Evolutionary conservation across 2,113 vertebrate genomes (phyloP), one percentile per base, ranked within the genome.

Genomic region (Psephotus haematonotus): DNA sequence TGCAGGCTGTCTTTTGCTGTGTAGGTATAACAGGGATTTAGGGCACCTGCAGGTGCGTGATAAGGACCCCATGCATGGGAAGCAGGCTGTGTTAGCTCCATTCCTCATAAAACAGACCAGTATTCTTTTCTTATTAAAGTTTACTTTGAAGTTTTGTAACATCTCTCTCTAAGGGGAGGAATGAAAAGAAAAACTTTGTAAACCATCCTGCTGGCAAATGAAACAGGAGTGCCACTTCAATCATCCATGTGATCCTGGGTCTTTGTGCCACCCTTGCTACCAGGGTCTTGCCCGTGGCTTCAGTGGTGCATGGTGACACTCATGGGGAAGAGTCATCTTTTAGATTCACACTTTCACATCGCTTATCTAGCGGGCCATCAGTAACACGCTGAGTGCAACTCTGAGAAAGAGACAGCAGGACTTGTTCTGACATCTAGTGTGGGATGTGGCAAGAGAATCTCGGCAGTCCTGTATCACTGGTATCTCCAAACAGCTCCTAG

Each of bases 381-480:
- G 62, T 33, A 75, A 5, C 62, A 2, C 2, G 27, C 33, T 39
- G 75, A 57, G 75, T 80, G 64, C 49, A 77, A 28, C 67, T 67
- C 83, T 57, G 37, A 18, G 2, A 4, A 9, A 33, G 57, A 47
- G 44, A 3, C 59, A 55, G 39, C 2, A n/a, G 71, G 76, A 15
- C 64, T 62, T 44, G 33, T 55, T 57, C 90, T 55, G 80, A 35
- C 39, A 24, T 16, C 94, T 68, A 65, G 9, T 35, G 68, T 63
- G 69, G 77, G 88, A 67, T 29, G 80, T 53, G 80, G 23, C 5
- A 23, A 46, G 76, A 79, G 44, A 72, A 68, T 35, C 43, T 53
- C 0, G 0, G 65, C 7, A 0, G 37, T 90, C 53, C 68, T 10
- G 0, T 2, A 9, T 53, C 6, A 1, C 50, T 29, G 44, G 12